Percentiles rank a stretch among this genome's conserved stretches.
These are phyloP conservation scores for Xyrauchen texanus DNA, from an alignment of 2,113 vertebrate species.

Conservation along the genomic window DNA sequence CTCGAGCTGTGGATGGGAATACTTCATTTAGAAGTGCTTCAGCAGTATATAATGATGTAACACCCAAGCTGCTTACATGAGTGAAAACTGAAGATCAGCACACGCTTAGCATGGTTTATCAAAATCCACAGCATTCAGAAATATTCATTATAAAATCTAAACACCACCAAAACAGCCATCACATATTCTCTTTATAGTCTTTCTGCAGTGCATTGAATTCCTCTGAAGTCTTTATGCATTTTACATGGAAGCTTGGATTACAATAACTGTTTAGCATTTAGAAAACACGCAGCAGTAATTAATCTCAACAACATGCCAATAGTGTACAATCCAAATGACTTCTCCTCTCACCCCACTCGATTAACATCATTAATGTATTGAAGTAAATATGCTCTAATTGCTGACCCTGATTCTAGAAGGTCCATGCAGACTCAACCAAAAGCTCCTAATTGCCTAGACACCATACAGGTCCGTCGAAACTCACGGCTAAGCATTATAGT, in stretches of 20 bases:
- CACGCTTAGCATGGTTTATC: neutral
- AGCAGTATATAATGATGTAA: constrained; percentile 18
- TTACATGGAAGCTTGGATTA: constrained; percentile 72
- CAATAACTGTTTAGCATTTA: constrained; percentile 72
- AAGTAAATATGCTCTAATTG: constrained; percentile 68
- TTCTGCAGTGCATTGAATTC: constrained; percentile 49
- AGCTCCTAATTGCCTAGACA: constrained; percentile 42
- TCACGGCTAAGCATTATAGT: constrained; percentile 36
- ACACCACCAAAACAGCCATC: neutral
- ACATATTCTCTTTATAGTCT: constrained; percentile 25
- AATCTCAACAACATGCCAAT: constrained; percentile 74
- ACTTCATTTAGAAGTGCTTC: constrained; percentile 5
- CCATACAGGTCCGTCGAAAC: constrained; percentile 14
- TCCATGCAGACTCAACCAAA: constrained; percentile 24
- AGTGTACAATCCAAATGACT: constrained; percentile 67
- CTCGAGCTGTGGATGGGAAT: constrained; percentile 21
- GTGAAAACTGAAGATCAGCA: neutral
- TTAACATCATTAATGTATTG: constrained; percentile 68
- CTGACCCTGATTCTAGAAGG: constrained; percentile 61
- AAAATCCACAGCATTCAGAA: neutral
- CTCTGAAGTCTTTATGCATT: constrained; percentile 65
- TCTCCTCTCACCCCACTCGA: constrained; percentile 64
- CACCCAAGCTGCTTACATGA: neutral
- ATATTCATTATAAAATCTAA: neutral
- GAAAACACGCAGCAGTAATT: constrained; percentile 68